Evolutionary conservation across 2,797 vertebrate species (phyloP).

Genomic region (Discoglossus pictus): DNA sequence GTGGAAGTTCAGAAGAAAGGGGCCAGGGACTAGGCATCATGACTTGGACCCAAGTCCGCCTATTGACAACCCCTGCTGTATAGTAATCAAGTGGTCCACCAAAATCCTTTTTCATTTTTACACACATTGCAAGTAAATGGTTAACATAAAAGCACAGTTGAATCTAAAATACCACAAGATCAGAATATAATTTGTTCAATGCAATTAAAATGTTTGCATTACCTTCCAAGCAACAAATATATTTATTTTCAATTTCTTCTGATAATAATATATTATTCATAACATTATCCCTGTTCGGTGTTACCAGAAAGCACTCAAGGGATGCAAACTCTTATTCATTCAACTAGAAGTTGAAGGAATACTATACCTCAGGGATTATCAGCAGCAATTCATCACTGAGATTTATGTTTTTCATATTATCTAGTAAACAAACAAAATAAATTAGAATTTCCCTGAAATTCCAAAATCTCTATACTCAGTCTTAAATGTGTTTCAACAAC

Average conservation of each 20-base stretch:
- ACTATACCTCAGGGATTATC: conserved; percentile 31
- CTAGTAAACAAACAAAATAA: conserved; percentile 39
- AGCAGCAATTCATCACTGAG: conserved; percentile 29
- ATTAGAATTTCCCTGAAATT: conserved; percentile 5
- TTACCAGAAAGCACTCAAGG: conserved; percentile 26
- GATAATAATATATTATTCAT: conserved; percentile 36
- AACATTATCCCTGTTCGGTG: conserved; percentile 10
- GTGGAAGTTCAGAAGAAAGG: too few species aligned
- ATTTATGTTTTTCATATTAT: conserved; percentile 30
- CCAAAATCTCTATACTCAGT: too few species aligned
- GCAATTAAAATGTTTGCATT: conserved; percentile 30
- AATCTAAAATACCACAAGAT: too few species aligned
- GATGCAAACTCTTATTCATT: conserved; percentile 40
- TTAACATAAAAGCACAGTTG: too few species aligned
- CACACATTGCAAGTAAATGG: too few species aligned
- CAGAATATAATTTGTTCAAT: conserved; percentile 7
- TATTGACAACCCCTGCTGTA: too few species aligned
- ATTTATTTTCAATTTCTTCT: conserved; percentile 31
- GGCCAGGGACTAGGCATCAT: too few species aligned
- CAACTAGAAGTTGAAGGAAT: conserved; percentile 40
- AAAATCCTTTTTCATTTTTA: too few species aligned
- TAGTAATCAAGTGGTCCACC: too few species aligned
- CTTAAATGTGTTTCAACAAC: conserved; percentile 1
- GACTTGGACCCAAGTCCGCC: too few species aligned
- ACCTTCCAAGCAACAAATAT: conserved; percentile 7